Percentiles rank a stretch among this genome's conserved stretches.
Conservation (phyloP, 2,797 vertebrate species). For the Pseudochaenichthys georgianus region DNA sequence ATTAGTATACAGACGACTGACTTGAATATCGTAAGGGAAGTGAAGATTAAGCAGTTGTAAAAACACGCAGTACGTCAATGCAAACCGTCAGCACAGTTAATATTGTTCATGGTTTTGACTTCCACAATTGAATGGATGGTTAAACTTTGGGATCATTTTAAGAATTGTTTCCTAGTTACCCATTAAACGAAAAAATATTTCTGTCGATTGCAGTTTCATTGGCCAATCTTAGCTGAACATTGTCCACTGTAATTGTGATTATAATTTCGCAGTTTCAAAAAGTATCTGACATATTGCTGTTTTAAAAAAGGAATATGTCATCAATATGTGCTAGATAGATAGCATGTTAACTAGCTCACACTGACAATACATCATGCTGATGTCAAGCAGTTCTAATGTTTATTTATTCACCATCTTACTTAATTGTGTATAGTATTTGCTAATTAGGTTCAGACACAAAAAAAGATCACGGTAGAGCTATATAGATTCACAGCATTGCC, state of each 20-base stretch:
- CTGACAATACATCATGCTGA: not conserved
- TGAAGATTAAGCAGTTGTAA: not conserved
- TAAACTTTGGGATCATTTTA: not conserved
- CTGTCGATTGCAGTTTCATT: not conserved
- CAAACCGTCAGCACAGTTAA: conserved; percentile 14
- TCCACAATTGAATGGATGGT: not conserved
- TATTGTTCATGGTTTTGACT: conserved; percentile 14
- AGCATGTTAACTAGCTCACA: not conserved
- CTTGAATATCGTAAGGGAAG: not conserved
- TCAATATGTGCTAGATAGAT: not conserved
- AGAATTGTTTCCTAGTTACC: conserved; percentile 5
- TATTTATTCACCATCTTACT: not conserved
- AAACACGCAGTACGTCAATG: not conserved
- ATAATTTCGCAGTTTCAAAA: conserved; percentile 5
- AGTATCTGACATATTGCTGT: not conserved
- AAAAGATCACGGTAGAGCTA: not conserved
- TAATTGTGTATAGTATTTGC: not conserved
- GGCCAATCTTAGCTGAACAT: not conserved
- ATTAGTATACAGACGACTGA: not conserved
- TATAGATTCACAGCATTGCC: not conserved
- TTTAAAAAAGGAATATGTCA: not conserved
- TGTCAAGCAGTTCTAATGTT: not conserved
- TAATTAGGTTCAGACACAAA: not conserved
- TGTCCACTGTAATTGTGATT: not conserved
- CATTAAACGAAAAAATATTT: not conserved